Evolutionary conservation across 2,113 vertebrate genomes (phyloP).

Genomic region (Hucho hucho): DNA sequence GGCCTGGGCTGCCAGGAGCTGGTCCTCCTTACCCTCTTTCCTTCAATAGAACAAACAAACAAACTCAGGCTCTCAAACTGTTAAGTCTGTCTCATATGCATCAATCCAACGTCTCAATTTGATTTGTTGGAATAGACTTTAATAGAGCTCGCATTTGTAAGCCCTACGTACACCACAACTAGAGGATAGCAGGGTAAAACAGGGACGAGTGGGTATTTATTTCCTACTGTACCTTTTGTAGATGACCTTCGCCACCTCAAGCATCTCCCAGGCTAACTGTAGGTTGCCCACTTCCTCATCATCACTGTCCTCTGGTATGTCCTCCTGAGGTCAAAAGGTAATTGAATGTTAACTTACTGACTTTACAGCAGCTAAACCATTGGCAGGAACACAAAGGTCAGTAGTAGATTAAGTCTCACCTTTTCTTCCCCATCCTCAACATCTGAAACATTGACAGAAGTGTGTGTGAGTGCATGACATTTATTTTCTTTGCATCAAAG

Average conservation of each 20-base stretch:
- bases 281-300: conserved; percentile 94
- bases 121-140: too few species aligned
- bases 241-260: conserved; percentile 95
- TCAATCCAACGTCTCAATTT: too few species aligned
- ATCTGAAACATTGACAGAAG: conserved; percentile 22
- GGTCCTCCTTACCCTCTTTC: conserved; percentile 85
- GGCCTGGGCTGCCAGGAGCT: conserved; percentile 89
- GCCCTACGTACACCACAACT: too few species aligned
- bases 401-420: conserved; percentile 22
- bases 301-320: conserved; percentile 80
- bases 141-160: too few species aligned
- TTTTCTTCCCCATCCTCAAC: neutral
- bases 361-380: neutral
- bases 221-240: conserved; percentile 86
- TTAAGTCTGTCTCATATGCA: too few species aligned
- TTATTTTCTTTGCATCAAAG: neutral
- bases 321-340: neutral
- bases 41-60: conserved; percentile 67
- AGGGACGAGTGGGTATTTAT: neutral
- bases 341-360: neutral
- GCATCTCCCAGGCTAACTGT: conserved; percentile 97
- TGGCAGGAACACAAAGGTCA: too few species aligned
- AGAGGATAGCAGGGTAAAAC: neutral
- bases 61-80: neutral
- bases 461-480: neutral